Base-by-base conservation (phyloP, 2,888 invertebrate species). In the Subacronicta megacephala region DNA sequence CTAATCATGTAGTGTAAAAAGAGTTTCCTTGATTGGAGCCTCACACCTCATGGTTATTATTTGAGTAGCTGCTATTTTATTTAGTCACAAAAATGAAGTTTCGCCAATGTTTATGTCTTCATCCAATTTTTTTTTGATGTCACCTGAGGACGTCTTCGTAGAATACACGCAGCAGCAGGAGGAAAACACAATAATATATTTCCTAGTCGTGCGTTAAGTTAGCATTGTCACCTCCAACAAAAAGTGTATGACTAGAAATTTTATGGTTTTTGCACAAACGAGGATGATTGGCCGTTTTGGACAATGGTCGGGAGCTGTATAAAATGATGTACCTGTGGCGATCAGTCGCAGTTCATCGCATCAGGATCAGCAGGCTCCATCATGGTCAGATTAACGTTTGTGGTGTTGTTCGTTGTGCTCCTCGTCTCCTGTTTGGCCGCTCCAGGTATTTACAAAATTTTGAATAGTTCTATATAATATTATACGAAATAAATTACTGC, bases 211-310 rank as follows among this genome's bases (percentile, higher is more conserved):
- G 73, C 64, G 71, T 61, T 42, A 60, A 57, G 35, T 54, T 16
- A 38, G 50, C 70, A 47, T 79, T 81, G 74, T 77, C 75, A 74
- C 41, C 33, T 6, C 3, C 9, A 40, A 74, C 63, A 74, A 77
- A 77, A 85, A 79, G 57, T 44, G 51, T 71, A 78, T 87, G 88
- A 89, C 84, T 81, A 66, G 72, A 70, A 55, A 80, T 82, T 78
- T 80, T 69, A 54, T 53, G 64, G 67, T 78, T 77, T 80, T 75
- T 58, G 75, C 81, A 82, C 78, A 77, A 84, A 87, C 77, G 81
- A 61, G 77, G 68, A 84, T 89, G 88, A 88, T 72, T 82, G 59
- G 78, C 65, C 78, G 60, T 52, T 77, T 85, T 73, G 42, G 36
- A 67, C 72, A 77, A 75, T 78, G 73, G 63, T 37, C 58, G 68